These are phyloP conservation scores for Vanessa cardui DNA, from an alignment of 2,888 invertebrate genomes.

Conservation along the genomic window DNA sequence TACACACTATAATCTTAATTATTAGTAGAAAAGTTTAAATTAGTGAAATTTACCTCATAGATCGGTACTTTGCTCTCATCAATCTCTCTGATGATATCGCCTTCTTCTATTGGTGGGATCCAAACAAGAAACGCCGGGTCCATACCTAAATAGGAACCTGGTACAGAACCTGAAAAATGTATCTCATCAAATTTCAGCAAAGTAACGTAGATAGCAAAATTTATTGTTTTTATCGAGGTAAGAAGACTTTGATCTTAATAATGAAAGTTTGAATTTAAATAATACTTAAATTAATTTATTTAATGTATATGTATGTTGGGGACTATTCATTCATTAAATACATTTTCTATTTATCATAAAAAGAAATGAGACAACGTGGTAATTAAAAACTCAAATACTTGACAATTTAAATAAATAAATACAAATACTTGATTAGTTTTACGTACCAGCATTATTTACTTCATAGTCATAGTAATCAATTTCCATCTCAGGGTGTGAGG, in stretches of 20 bases:
- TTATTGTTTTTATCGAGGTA: too few relatives aligned
- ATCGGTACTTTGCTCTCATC: slow-evolving; percentile 75
- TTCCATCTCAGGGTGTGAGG: slow-evolving; percentile 90
- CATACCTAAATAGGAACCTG: slow-evolving; percentile 94
- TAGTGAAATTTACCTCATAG: slow-evolving; percentile 58
- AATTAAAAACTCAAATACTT: too few relatives aligned
- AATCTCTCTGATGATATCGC: slow-evolving; percentile 85
- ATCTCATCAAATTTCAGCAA: slow-evolving; percentile 36
- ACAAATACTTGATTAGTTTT: too few relatives aligned
- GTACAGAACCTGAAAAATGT: slow-evolving; percentile 85
- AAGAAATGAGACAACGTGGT: too few relatives aligned
- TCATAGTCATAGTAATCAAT: slow-evolving; percentile 95
- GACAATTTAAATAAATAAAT: too few relatives aligned
- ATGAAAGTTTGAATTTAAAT: too few relatives aligned
- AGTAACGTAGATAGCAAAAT: slow-evolving; percentile 10
- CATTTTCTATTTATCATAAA: too few relatives aligned
- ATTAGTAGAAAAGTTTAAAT: background rate
- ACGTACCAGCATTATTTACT: slow-evolving; percentile 86
- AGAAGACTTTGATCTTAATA: too few relatives aligned
- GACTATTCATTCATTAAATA: too few relatives aligned
- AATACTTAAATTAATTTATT: too few relatives aligned
- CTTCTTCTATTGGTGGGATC: slow-evolving; percentile 92
- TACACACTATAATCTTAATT: background rate
- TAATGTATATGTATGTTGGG: too few relatives aligned
- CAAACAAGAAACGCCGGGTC: slow-evolving; percentile 94